A percentile compares a stretch with the other conserved stretches of the same genome.
These are phyloP conservation scores for Nomada fucata DNA, from an alignment of 2,888 invertebrate genomes.

Conservation along the genomic window DNA sequence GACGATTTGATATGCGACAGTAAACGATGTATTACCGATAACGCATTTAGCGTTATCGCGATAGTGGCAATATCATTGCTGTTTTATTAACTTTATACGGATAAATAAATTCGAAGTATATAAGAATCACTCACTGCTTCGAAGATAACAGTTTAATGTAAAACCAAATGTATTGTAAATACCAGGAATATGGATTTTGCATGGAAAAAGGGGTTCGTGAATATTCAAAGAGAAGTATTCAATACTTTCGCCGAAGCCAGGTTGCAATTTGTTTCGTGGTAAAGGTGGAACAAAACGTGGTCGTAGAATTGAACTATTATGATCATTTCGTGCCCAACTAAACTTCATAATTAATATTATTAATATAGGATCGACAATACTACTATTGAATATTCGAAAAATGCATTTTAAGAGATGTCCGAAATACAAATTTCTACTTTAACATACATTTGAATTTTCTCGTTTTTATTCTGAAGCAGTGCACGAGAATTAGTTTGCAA, in stretches of 20 bases:
- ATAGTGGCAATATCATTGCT: too few relatives aligned
- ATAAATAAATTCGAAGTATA: neutral
- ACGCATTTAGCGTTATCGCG: conserved; percentile 2
- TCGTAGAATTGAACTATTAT: too few relatives aligned
- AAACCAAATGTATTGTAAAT: too few relatives aligned
- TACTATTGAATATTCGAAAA: neutral
- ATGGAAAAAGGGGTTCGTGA: too few relatives aligned
- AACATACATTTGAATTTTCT: neutral
- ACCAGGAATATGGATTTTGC: too few relatives aligned
- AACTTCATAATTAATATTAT: too few relatives aligned
- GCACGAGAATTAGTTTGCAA: neutral
- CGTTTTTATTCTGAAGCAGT: neutral
- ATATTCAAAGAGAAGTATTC: too few relatives aligned
- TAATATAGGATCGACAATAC: neutral
- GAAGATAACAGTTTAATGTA: neutral
- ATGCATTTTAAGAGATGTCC: neutral
- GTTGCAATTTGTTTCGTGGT: too few relatives aligned
- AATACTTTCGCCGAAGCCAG: too few relatives aligned
- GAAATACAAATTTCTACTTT: neutral
- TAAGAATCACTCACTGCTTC: neutral
- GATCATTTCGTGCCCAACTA: too few relatives aligned
- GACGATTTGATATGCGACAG: conserved; percentile 18
- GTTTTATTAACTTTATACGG: neutral
- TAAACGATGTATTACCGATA: neutral
- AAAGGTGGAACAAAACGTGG: too few relatives aligned